Base-by-base conservation (phyloP, 1,140 invertebrate genomes). In the Brachystomella parvula region DNA sequence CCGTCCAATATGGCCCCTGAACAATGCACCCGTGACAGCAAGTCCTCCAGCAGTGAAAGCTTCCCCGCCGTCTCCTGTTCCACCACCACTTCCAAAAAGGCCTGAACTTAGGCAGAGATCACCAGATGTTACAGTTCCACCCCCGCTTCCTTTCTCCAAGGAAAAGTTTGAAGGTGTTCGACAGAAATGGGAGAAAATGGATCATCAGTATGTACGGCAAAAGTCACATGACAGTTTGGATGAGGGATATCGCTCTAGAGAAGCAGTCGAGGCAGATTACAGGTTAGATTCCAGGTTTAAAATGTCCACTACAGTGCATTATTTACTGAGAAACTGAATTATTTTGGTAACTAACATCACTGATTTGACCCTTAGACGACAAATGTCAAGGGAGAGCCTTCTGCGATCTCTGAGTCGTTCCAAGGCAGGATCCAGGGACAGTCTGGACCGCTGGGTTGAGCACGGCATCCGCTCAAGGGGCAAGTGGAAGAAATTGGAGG, bases 391-490 rank as follows among this genome's bases (percentile, higher is more conserved):
- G 47, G 67, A 72, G 49, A 71, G 64, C 63, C 30, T 71, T 17
- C 47, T 74, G 57, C 24, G 71, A 21, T 72, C 72, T 17, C 47
- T 70, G 58, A 70, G 72, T 63, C 67, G 70, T 31, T 70, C 70
- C 3, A 74, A 72, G 60, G 69, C 70, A 17, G 70, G 68, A 35
- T 74, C 72, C 3, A 58, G 71, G 24, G 72, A 74, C 44, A 74
- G 72, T 63, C 60, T 74, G 47, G 72, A 74, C 61, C 68, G 72
- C 26, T 72, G 72, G 70, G 72, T 72, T 29, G 72, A 74, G 32
- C 66, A 71, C 49, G 72, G 72, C 47, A 61, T 73, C 21, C 61
- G 72, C 21, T 67, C 72, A 1, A 29, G 71, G 12, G 65, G 63
- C 28, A 69, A 67, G 67, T 71, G 67, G 66, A 26, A 69, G 35